Evolutionary conservation across 2,888 invertebrate genomes (phyloP).

Genomic region (Bellardia pandia): DNA sequence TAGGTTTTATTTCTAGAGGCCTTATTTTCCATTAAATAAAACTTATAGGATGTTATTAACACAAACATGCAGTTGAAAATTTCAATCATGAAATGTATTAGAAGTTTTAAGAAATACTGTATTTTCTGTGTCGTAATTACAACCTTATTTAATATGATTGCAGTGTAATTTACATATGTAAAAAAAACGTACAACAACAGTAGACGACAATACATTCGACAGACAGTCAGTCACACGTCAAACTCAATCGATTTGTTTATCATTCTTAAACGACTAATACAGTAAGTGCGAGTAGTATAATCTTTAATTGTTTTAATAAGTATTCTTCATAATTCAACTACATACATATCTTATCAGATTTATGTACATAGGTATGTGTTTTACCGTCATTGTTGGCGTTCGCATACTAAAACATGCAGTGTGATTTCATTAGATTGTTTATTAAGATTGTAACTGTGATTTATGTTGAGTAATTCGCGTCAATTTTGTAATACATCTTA

Average conservation of each 20-base stretch:
- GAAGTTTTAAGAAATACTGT: neutral
- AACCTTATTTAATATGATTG: slow-evolving; percentile 65
- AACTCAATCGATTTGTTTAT: slow-evolving; percentile 25
- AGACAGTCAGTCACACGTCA: neutral
- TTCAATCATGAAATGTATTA: neutral
- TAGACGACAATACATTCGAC: neutral
- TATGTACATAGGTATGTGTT: neutral
- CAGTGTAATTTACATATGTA: slow-evolving; percentile 16
- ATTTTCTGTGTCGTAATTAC: slow-evolving; percentile 59
- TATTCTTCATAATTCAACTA: slow-evolving; percentile 1
- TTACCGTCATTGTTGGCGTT: neutral
- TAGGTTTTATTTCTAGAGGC: too few relatives aligned
- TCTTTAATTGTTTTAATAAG: slow-evolving; percentile 46
- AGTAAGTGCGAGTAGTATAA: slow-evolving; percentile 7
- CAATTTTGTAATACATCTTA: slow-evolving; percentile 45
- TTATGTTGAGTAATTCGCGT: slow-evolving; percentile 63
- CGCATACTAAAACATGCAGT: neutral
- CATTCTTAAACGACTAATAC: neutral
- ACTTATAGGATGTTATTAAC: too few relatives aligned
- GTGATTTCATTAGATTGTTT: slow-evolving; percentile 46
- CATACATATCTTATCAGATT: neutral
- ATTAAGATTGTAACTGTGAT: slow-evolving; percentile 53
- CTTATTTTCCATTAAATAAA: neutral
- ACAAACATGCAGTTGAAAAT: too few relatives aligned
- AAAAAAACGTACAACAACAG: neutral